These are phyloP conservation scores for Herpetotheres cachinnans DNA, from an alignment of 2,113 vertebrate genomes.

Conservation along the genomic window DNA sequence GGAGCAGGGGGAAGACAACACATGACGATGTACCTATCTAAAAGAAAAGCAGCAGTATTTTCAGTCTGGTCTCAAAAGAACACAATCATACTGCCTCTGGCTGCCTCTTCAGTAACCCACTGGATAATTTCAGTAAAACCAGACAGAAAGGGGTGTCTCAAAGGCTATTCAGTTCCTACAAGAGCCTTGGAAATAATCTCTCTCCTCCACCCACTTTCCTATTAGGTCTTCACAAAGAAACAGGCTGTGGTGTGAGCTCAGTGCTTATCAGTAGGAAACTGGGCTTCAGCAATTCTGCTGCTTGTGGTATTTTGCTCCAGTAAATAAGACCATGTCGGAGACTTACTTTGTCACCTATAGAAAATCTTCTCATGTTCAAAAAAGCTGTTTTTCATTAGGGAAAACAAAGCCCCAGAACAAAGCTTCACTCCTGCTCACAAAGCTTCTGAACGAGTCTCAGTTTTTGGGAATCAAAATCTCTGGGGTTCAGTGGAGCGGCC, in stretches of 20 bases:
- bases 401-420: not conserved
- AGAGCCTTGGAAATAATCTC: not conserved
- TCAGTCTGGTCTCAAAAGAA: not conserved
- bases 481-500: not conserved
- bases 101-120: not conserved
- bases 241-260: not conserved
- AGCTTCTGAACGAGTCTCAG: not conserved
- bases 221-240: constrained; percentile 21
- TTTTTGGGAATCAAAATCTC: not conserved
- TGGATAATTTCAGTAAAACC: not conserved
- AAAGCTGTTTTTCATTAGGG: not conserved
- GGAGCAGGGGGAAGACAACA: not conserved
- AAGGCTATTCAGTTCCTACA: not conserved
- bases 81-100: not conserved
- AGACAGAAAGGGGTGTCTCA: not conserved
- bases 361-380: not conserved
- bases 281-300: not conserved
- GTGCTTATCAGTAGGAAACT: constrained; percentile 26
- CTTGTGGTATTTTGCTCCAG: not conserved
- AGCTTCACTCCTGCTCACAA: not conserved
- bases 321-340: not conserved
- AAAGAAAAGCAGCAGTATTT: not conserved
- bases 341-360: not conserved
- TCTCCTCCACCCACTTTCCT: not conserved
- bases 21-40: not conserved